Percentiles rank a stretch among this genome's conserved stretches.
These are phyloP conservation scores for Schizotus pectinicornis DNA, from an alignment of 2,888 invertebrate species.

Conservation along the genomic window DNA sequence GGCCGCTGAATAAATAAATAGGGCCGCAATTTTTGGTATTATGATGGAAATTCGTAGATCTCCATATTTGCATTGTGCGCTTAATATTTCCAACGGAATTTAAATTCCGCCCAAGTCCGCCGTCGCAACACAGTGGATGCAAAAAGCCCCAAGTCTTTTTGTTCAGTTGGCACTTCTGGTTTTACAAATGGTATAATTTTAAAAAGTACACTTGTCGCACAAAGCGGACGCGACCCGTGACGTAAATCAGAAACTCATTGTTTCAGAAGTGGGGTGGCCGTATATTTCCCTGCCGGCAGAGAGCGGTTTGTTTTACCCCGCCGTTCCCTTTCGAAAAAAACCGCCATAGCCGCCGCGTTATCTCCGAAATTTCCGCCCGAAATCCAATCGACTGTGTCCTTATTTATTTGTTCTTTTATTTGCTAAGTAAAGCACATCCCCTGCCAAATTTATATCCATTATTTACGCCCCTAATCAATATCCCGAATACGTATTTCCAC, in stretches of 20 bases:
- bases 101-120: slow-evolving; percentile 37
- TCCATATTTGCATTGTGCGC: slow-evolving; percentile 31
- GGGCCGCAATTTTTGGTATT: slow-evolving; percentile 22
- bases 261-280: slow-evolving; percentile 43
- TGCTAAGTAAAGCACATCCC: slow-evolving; percentile 27
- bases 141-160: slow-evolving; percentile 39
- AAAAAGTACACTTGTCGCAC: slow-evolving; percentile 46
- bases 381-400: slow-evolving; percentile 33
- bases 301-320: slow-evolving; percentile 30
- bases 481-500: slow-evolving; percentile 26
- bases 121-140: slow-evolving; percentile 33
- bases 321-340: not conserved
- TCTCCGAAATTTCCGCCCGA: not conserved
- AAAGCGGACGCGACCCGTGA: slow-evolving; percentile 35
- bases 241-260: slow-evolving; percentile 51
- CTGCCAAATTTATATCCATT: slow-evolving; percentile 29
- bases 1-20: slow-evolving; percentile 23
- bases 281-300: slow-evolving; percentile 32
- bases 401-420: slow-evolving; percentile 32
- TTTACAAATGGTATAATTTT: slow-evolving; percentile 51
- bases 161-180: slow-evolving; percentile 47
- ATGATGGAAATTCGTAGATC: slow-evolving; percentile 28
- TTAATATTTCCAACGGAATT: slow-evolving; percentile 23
- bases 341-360: not conserved
- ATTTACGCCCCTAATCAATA: slow-evolving; percentile 40